Base-by-base conservation (phyloP, 53 echinoderm and acorn worm species). In the Temnopleurus reevesii region DNA sequence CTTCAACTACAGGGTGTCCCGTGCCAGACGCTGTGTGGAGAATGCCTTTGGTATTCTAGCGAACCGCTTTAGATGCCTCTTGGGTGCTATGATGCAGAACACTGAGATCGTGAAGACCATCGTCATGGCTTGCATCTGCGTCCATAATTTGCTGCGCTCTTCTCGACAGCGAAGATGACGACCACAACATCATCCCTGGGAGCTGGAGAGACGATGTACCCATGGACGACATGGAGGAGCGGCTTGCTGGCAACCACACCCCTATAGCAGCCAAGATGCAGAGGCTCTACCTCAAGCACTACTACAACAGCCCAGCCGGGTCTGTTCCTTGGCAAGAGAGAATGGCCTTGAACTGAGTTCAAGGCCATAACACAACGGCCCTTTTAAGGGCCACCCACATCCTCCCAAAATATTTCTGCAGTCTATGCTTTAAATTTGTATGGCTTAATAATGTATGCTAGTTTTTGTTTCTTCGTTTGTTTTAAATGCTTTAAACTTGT, bases 251-350 rank as follows among this genome's bases (percentile, higher is more conserved):
- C 18, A 87, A 90, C 65, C 41, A 53, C 19, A 71, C 60, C 33
- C 58, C 80, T 10, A 53, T 53, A 44, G 93, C 61, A 23, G 90
- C 55, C 23, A 93, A 90, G 81, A 25, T 47, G 18, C 93, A 87
- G 77, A 76, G 93, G 25, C 81, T 79, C 34, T 56, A 58, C 84
- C 57, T 84, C 7, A 33, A 2, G 57, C 58, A 84, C 59, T 84
- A 84, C 84, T 84, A 56, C 38, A 84, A 56, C 58, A 56, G 27
- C 55, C 55, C 30, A 35, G 33, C 59, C 57, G 49, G 49, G 31
- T 84, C 33, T 27, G 57, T 57, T 28, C 21, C 2, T 53, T 89
- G 66, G 89, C 89, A 89, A 49, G 88, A 89, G 5, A 49, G 71
- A 53, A 54, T 71, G 76, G 26, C 46, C 24, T 24, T 45, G 77